phyloP scores from a whole-genome alignment of 2,113 vertebrate species.

The Kryptolebias marmoratus region DNA sequence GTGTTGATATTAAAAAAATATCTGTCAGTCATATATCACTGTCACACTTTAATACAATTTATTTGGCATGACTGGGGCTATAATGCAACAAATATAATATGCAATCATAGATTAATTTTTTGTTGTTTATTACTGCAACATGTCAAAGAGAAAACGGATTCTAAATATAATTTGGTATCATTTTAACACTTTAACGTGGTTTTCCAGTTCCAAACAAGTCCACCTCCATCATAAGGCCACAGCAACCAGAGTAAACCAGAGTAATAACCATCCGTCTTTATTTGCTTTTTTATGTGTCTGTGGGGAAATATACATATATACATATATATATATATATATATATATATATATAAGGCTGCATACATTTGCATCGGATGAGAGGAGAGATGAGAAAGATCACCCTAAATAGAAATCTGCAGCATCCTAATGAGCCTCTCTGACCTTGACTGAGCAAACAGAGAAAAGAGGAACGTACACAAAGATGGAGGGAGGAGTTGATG shows the following conservation, averaged over 20 bases:
- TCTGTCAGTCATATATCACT: neutral
- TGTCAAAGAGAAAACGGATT: slow-evolving; percentile 7
- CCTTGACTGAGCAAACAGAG: slow-evolving; percentile 53
- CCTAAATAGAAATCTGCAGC: slow-evolving; percentile 39
- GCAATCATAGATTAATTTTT: neutral
- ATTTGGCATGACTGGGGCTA: neutral
- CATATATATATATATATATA: slow-evolving; percentile 2
- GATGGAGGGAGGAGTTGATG: slow-evolving; percentile 23
- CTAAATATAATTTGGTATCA: neutral
- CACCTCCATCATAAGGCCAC: neutral
- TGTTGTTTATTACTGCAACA: neutral
- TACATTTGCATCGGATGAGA: slow-evolving; percentile 18
- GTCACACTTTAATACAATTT: neutral
- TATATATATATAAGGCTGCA: slow-evolving; percentile 2
- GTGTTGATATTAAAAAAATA: neutral
- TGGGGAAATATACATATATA: neutral
- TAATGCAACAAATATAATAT: neutral
- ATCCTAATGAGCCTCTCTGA: slow-evolving; percentile 62
- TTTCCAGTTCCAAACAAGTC: neutral
- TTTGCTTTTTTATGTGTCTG: neutral
- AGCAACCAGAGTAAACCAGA: neutral
- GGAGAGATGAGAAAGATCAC: slow-evolving; percentile 22
- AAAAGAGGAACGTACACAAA: slow-evolving; percentile 36
- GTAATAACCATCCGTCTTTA: neutral
- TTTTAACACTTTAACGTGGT: neutral